Evolutionary conservation across 2,113 vertebrate genomes (phyloP), one percentile per base, ranked within the genome.

Genomic region (Corythornis cristatus): DNA sequence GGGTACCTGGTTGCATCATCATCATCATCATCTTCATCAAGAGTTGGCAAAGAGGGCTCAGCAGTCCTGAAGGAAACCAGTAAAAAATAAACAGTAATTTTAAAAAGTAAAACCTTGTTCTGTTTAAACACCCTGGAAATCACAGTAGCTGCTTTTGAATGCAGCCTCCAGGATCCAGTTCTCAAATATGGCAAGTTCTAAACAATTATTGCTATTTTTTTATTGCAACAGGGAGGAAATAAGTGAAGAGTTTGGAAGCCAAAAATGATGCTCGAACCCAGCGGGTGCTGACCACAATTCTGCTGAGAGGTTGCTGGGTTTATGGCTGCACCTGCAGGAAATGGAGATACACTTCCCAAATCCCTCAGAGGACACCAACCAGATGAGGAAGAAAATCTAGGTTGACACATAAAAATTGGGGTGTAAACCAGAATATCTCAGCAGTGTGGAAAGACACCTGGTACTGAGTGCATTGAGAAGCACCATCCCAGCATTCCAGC

Each of bases 1-100:
- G 29, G 60, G 46, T 73, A 77, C 85, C 79, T 94, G 82, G 37
- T 95, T 93, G 88, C 87, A 89, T 33, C 22, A 90, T 31, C 33
- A 33, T 31, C 33, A 33, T 33, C 5, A 0, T 60, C 83, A 43
- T 46, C 79, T 56, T 31, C 33, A 92, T 77, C 0, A 0, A 83
- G 33, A 48, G 31, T 91, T 93, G 91, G 60, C 22, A 64, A 91
- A 93, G 72, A 72, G 79, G 71, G 88, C 48, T 40, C 7, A 15
- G n/a, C 18, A 57, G 46, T 64, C 51, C 84, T 56, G 76, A 92
- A 77, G 56, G 82, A 87, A 83, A 25, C 46, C 58, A 35, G 56
- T 6, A 37, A 82, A 80, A 80, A 58, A 22, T 2, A 11, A 15
- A 29, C 13, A 7, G 29, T 31, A 18, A 45, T 18, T 37, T 37